A percentile compares a stretch with the other conserved stretches of the same genome.
phyloP scores from a whole-genome alignment of 2,113 vertebrate genomes.

The Canis aureus region DNA sequence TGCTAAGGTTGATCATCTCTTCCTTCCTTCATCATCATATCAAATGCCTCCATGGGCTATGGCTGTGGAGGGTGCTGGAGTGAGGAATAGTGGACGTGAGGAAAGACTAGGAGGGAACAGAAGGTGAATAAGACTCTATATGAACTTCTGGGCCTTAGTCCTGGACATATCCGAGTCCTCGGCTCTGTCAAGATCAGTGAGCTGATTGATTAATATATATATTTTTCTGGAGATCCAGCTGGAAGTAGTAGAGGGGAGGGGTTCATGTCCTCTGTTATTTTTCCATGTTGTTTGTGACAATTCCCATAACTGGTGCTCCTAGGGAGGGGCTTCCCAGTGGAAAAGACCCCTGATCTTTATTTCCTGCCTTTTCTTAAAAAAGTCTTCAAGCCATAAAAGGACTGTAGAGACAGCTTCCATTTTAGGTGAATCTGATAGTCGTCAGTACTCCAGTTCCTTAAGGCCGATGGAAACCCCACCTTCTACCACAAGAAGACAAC shows the following conservation, averaged over 20 bases:
- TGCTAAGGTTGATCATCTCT: neutral
- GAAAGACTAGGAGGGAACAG: neutral
- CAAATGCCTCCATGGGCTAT: neutral
- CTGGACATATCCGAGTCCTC: neutral
- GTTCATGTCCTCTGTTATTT: neutral
- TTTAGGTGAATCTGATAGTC: neutral
- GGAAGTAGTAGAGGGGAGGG: neutral
- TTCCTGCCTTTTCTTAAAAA: neutral
- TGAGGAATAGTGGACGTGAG: neutral
- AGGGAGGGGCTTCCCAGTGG: neutral
- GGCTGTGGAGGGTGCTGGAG: neutral
- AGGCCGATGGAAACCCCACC: neutral
- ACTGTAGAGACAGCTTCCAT: neutral
- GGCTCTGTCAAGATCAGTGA: neutral
- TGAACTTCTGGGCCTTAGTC: neutral
- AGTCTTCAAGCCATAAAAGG: neutral
- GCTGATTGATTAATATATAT: neutral
- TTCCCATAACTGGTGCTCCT: neutral
- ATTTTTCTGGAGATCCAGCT: neutral
- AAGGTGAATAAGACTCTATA: neutral
- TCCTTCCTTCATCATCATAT: neutral
- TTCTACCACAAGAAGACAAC: conserved; percentile 42
- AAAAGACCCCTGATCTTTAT: neutral
- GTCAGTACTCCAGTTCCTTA: conserved; percentile 6
- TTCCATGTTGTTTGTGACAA: neutral